phyloP scores from a whole-genome alignment of 2,888 invertebrate genomes.

The Lingula anatina region DNA sequence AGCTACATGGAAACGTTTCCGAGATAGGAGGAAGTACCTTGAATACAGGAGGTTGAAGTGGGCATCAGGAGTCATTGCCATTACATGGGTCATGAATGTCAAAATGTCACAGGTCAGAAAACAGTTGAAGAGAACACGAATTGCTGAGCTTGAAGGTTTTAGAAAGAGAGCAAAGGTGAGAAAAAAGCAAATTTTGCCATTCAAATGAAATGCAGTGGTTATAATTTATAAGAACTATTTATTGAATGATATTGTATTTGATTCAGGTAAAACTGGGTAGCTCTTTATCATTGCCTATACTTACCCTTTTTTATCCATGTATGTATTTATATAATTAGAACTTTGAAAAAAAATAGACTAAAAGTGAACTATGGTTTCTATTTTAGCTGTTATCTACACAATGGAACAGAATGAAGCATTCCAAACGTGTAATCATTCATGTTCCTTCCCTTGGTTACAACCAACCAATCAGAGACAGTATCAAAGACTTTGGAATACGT shows the following conservation, averaged over 20 bases:
- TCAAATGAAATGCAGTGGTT: too few species aligned
- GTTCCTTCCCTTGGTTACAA: constrained; percentile 48
- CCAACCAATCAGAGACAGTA: constrained; percentile 39
- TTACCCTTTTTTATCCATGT: background rate
- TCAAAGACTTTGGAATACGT: constrained; percentile 39
- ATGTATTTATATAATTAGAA: background rate
- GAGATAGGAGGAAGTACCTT: constrained; percentile 36
- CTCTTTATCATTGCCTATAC: too few species aligned
- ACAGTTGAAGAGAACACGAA: constrained; percentile 35
- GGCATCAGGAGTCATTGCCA: constrained; percentile 51
- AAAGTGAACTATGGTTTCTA: background rate
- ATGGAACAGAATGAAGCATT: constrained; percentile 45
- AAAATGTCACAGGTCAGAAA: constrained; percentile 45
- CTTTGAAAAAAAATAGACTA: background rate
- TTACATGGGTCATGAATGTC: constrained; percentile 50
- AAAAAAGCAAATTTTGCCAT: constrained; percentile 49
- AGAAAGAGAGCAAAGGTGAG: constrained; percentile 35
- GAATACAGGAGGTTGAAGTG: constrained; percentile 47
- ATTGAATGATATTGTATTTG: too few species aligned
- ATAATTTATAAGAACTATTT: too few species aligned
- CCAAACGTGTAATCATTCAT: constrained; percentile 45
- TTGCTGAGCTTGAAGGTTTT: constrained; percentile 41
- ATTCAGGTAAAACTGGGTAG: too few species aligned
- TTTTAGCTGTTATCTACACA: constrained; percentile 34
- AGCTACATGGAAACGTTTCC: constrained; percentile 39